Percentiles rank a stretch among this genome's conserved stretches.
Conservation (phyloP, 1,140 invertebrate genomes). For the Bombus fervidus region DNA sequence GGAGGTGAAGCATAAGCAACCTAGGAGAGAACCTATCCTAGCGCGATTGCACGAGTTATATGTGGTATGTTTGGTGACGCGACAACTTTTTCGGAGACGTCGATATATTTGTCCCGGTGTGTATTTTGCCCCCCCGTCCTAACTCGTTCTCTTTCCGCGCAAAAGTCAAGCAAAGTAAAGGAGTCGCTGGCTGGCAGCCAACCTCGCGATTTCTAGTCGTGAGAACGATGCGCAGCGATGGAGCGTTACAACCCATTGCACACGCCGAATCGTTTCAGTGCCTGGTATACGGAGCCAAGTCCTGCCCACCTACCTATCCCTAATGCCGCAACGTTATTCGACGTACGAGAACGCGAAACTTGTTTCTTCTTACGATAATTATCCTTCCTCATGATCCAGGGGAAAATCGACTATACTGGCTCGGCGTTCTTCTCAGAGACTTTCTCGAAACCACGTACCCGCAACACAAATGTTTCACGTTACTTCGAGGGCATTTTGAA, state of each 20-base stretch:
- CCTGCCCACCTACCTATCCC: conserved; percentile 64
- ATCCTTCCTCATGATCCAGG: conserved; percentile 28
- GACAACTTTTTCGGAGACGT: conserved; percentile 75
- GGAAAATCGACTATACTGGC: background rate
- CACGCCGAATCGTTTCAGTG: conserved; percentile 78
- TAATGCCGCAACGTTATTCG: conserved; percentile 70
- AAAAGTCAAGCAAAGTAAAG: conserved; percentile 75
- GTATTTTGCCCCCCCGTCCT: conserved; percentile 63
- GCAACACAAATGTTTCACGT: background rate
- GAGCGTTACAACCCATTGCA: conserved; percentile 80
- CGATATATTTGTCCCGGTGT: conserved; percentile 75
- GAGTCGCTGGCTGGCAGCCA: conserved; percentile 75
- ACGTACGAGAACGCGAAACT: conserved; percentile 39
- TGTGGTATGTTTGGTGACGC: conserved; percentile 76
- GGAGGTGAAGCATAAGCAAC: background rate
- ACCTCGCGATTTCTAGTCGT: conserved; percentile 71
- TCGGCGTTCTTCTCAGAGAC: background rate
- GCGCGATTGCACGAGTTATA: conserved; percentile 63
- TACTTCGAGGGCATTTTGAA: background rate
- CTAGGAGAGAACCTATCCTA: conserved; percentile 59
- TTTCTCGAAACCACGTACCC: background rate
- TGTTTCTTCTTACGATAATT: conserved; percentile 65
- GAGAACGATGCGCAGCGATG: conserved; percentile 61
- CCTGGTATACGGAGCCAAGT: conserved; percentile 52
- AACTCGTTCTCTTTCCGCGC: conserved; percentile 59